phyloP scores from a whole-genome alignment of 2,113 vertebrate genomes.

The Muscicapa adusta region DNA sequence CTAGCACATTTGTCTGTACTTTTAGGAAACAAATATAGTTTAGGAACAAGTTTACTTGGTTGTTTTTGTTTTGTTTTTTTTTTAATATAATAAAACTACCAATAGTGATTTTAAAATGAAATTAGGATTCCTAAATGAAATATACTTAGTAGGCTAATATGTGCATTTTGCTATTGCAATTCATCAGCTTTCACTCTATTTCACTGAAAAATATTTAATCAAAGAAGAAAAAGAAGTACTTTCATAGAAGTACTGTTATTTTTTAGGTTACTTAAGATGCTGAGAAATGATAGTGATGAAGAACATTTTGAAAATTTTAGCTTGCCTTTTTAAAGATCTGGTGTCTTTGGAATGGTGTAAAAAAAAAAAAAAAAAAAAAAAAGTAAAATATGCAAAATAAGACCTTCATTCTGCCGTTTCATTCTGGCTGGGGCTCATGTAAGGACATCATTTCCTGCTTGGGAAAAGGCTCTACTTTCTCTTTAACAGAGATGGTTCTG shows the following conservation, averaged over 20 bases:
- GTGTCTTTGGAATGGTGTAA: not conserved
- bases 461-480: not conserved
- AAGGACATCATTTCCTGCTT: not conserved
- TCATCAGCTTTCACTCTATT: not conserved
- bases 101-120: not conserved
- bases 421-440: not conserved
- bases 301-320: not conserved
- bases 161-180: not conserved
- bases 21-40: not conserved
- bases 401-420: not conserved
- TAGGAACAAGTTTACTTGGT: not conserved
- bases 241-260: not conserved
- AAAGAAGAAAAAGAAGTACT: not conserved
- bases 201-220: not conserved
- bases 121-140: not conserved
- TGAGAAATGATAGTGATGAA: not conserved
- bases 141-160: not conserved
- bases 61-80: too few species aligned
- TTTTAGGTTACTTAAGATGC: not conserved
- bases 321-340: not conserved
- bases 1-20: not conserved
- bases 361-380: not conserved
- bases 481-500: not conserved
- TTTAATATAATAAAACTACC: not conserved
- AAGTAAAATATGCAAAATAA: not conserved